A percentile compares a stretch with the other conserved stretches of the same genome.
phyloP scores from a whole-genome alignment of 2,113 vertebrate genomes.

The Ranitomeya imitator region DNA sequence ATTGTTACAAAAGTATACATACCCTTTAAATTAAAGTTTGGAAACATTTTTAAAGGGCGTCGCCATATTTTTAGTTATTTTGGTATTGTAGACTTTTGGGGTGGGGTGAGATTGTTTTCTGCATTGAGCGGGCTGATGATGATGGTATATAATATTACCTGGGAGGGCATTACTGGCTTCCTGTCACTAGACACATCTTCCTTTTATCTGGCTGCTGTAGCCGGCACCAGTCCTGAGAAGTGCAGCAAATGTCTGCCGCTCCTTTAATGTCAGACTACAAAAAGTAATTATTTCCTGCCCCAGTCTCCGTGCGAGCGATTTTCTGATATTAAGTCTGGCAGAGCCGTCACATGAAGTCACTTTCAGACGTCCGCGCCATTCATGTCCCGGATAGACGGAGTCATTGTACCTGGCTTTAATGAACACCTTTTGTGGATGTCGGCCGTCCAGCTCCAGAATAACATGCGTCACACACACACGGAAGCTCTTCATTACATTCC shows the following conservation, averaged over 20 bases:
- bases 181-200: background rate
- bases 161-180: constrained; percentile 9
- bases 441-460: constrained; percentile 67
- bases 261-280: constrained; percentile 60
- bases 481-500: constrained; percentile 66
- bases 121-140: background rate
- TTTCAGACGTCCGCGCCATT: constrained; percentile 61
- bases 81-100: background rate
- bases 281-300: constrained; percentile 68
- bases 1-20: background rate
- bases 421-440: constrained; percentile 63
- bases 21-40: background rate
- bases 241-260: constrained; percentile 20
- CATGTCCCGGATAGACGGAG: constrained; percentile 61
- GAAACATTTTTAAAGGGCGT: no score
- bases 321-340: constrained; percentile 63
- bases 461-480: constrained; percentile 64
- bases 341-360: constrained; percentile 63
- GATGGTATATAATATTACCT: background rate
- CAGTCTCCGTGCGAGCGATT: constrained; percentile 60
- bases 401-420: constrained; percentile 63
- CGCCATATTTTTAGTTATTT: no score
- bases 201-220: background rate
- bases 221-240: background rate
- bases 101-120: background rate